A percentile compares a stretch with the other conserved stretches of the same genome.
These are phyloP conservation scores for Euwallacea similis DNA, from an alignment of 1,140 invertebrate genomes.

Conservation along the genomic window DNA sequence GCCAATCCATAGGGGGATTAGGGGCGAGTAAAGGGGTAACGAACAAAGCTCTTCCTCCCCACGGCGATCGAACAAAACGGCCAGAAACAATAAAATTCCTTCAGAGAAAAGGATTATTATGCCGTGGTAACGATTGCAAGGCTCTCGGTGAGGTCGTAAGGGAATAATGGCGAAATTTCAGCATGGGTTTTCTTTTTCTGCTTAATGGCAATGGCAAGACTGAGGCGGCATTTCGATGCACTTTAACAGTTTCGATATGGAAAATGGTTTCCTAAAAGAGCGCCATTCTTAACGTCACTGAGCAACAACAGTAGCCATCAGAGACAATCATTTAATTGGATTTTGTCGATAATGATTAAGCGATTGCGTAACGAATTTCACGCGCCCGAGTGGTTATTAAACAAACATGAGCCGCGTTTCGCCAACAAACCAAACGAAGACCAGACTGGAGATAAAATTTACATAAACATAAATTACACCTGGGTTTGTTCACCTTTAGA, in stretches of 20 bases:
- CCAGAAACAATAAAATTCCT: slow-evolving; percentile 36
- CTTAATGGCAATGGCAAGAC: slow-evolving; percentile 7
- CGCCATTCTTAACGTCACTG: too few relatives aligned
- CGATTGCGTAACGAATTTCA: slow-evolving; percentile 10
- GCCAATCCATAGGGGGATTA: background rate
- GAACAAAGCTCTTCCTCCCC: slow-evolving; percentile 30
- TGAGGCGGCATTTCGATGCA: background rate
- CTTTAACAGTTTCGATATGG: background rate
- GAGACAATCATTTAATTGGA: too few relatives aligned
- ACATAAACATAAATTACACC: slow-evolving; percentile 17
- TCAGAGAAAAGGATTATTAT: slow-evolving; percentile 31
- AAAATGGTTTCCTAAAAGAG: too few relatives aligned
- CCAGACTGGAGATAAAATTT: slow-evolving; percentile 19
- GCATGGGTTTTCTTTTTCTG: slow-evolving; percentile 18
- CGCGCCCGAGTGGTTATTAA: slow-evolving; percentile 14
- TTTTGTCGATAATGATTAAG: background rate
- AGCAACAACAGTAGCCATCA: too few relatives aligned
- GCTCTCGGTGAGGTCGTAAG: slow-evolving; percentile 4
- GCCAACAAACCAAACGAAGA: slow-evolving; percentile 6
- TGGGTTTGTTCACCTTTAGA: slow-evolving; percentile 19
- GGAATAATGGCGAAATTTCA: slow-evolving; percentile 23
- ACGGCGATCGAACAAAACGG: slow-evolving; percentile 31
- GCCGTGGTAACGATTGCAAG: slow-evolving; percentile 7
- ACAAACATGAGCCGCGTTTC: slow-evolving; percentile 9
- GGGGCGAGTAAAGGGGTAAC: slow-evolving; percentile 14